Base-by-base conservation (phyloP, 2,113 vertebrate genomes). In the Hypocryptadius cinnamomeus region DNA sequence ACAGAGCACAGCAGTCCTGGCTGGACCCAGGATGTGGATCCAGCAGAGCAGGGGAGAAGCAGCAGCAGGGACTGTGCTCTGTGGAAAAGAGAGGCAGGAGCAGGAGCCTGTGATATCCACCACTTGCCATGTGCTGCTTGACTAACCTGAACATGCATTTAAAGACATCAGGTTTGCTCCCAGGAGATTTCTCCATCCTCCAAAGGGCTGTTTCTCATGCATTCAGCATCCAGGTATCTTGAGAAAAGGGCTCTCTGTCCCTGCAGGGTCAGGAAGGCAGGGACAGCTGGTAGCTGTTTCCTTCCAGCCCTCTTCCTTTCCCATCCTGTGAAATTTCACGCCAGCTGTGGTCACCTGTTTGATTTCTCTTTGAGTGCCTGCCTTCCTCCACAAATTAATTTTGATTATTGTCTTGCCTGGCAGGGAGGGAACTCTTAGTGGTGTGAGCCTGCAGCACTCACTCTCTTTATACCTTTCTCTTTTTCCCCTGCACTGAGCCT, bases 311-410 rank as follows among this genome's bases (percentile, higher is more conserved):
- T 82, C 37, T 83, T 64, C 54, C 57, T 89, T 92, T 87, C 80
- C 93, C 79, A 81, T 95, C 79, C 54, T 66, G 81, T 22, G 79
- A 88, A 94, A 92, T 93, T 68, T 89, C 48, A 57, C 37, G 10
- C 95, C 97, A 97, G 92, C 96, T 97, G 95, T 92, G 96, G 94
- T 97, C 97, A 97, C 97, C 94, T 97, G 95, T 97, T 97, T 96
- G 94, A 96, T 88, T 97, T 85, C 72, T 90, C 94, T 97, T 92
- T 56, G 92, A 94, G 74, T 66, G 50, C 80, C 83, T 94, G 91
- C 89, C 79, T 95, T 97, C 94, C 96, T 95, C 82, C 65, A 86
- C 89, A 96, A 97, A 97, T 98, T 98, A 97, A 97, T 98, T 97
- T 94, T 93, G 94, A 97, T 98, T 96, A 94, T 90, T 95, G 80